Conservation (phyloP, 2,113 vertebrate species). For the Zosterops pallidus region DNA sequence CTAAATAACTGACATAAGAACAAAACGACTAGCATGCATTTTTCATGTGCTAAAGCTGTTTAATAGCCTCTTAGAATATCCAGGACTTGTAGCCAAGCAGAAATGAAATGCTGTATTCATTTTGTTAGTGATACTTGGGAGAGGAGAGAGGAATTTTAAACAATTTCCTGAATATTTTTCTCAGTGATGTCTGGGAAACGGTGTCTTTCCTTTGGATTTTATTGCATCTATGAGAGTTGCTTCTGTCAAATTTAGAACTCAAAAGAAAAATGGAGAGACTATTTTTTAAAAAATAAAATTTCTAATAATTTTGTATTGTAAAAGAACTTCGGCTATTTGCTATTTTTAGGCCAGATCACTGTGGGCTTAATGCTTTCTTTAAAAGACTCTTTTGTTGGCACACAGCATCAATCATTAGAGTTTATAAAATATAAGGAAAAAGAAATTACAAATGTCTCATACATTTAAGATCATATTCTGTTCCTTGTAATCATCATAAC, state of each 20-base stretch:
- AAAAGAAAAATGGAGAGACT: neutral
- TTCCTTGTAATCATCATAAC: neutral
- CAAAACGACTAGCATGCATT: neutral
- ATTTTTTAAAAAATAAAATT: neutral
- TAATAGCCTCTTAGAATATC: neutral
- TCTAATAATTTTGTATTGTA: neutral
- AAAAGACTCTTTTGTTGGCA: neutral
- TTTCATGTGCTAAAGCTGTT: conserved; percentile 14
- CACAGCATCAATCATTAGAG: neutral
- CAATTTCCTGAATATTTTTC: neutral
- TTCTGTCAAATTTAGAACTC: neutral
- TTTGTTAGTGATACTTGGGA: conserved; percentile 17
- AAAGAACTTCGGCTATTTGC: neutral
- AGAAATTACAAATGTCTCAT: neutral
- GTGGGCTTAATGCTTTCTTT: neutral
- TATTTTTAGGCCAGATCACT: neutral
- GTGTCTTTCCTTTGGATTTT: neutral
- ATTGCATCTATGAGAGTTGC: neutral
- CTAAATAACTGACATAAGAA: conserved; percentile 51
- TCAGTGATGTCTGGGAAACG: neutral
- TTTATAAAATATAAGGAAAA: neutral
- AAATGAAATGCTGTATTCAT: conserved; percentile 39
- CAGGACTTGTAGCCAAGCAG: neutral
- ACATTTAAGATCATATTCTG: neutral
- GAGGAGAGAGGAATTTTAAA: neutral